Percentiles rank a stretch among this genome's conserved stretches.
Conservation (phyloP, 2,113 vertebrate genomes). For the Raja brachyura region DNA sequence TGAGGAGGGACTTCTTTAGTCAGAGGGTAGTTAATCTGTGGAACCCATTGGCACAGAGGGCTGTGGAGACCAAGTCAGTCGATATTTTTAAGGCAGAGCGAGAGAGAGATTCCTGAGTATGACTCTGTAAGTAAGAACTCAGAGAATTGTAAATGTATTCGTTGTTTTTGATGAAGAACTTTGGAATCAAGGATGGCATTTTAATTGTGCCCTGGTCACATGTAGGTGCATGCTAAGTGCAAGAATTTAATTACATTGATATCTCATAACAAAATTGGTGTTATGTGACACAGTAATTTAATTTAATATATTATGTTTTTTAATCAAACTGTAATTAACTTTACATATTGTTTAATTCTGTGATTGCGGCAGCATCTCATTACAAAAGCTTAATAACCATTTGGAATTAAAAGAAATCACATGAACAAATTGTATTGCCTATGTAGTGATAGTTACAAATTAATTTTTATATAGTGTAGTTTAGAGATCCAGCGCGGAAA, state of each 20-base stretch:
- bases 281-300: not conserved
- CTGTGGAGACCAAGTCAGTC: too few relatives aligned
- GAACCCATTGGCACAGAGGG: too few relatives aligned
- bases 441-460: not conserved
- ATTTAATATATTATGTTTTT: not conserved
- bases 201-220: not conserved
- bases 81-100: too few relatives aligned
- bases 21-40: too few relatives aligned
- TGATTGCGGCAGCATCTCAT: not conserved
- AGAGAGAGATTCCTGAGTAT: too few relatives aligned
- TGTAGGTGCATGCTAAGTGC: not conserved
- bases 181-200: not conserved
- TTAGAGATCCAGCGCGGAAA: too few relatives aligned
- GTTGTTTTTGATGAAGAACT: not conserved
- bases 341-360: not conserved
- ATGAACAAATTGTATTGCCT: not conserved
- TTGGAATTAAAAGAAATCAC: not conserved
- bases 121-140: not conserved
- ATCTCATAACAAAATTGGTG: not conserved
- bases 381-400: not conserved
- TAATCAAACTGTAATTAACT: not conserved
- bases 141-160: not conserved
- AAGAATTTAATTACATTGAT: not conserved
- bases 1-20: too few relatives aligned
- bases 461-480: not conserved